phyloP scores from a whole-genome alignment of 2,797 vertebrate genomes.

The Heliangelus exortis region DNA sequence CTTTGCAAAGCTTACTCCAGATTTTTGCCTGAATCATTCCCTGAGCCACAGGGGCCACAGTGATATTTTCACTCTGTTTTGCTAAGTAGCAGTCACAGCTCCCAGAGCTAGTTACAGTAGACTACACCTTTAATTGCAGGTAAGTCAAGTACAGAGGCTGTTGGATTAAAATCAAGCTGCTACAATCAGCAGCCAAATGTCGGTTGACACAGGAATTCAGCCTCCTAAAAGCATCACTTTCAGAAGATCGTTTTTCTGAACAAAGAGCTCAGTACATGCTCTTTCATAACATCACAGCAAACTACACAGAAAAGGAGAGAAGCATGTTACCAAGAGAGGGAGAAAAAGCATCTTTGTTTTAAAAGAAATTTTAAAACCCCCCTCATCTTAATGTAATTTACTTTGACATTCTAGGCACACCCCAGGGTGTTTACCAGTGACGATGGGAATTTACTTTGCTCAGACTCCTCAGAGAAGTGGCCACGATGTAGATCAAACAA shows the following conservation, averaged over 20 bases:
- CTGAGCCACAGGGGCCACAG: not conserved
- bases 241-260: not conserved
- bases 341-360: not conserved
- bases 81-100: not conserved
- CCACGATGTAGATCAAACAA: not conserved
- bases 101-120: rapidly evolving
- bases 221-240: not conserved
- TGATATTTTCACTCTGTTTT: not conserved
- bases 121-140: rapidly evolving
- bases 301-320: not conserved
- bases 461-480: not conserved
- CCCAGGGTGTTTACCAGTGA: not conserved
- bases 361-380: not conserved
- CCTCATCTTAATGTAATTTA: not conserved
- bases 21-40: not conserved
- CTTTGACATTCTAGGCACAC: not conserved
- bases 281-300: not conserved
- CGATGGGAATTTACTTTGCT: not conserved
- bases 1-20: not conserved
- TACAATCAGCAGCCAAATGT: not conserved
- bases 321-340: not conserved
- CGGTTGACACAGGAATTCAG: not conserved
- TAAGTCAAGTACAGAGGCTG: not conserved
- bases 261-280: not conserved
- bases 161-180: not conserved